phyloP scores from a whole-genome alignment of 1,140 invertebrate genomes.

The Caerostris extrusa region DNA sequence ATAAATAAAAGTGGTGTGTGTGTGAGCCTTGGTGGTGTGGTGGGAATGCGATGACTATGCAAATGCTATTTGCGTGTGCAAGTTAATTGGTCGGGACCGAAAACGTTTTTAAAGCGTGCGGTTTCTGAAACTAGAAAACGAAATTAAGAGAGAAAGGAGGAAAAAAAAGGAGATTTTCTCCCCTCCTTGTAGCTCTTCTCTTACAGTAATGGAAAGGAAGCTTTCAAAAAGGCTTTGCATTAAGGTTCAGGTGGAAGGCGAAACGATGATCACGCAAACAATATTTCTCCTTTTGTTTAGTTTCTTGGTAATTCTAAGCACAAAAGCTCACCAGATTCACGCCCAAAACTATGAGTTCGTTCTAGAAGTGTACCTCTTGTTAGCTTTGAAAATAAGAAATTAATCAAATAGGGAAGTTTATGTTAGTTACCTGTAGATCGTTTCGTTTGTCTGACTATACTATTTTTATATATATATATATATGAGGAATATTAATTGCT shows the following conservation, averaged over 20 bases:
- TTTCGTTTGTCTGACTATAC: neutral
- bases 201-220: slow-evolving; percentile 21
- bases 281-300: slow-evolving; percentile 33
- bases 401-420: neutral
- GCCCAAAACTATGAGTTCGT: neutral
- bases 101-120: slow-evolving; percentile 56
- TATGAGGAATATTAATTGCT: neutral
- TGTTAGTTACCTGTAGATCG: neutral
- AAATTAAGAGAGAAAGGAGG: slow-evolving; percentile 51
- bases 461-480: slow-evolving; percentile 7
- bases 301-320: neutral
- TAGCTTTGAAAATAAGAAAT: slow-evolving; percentile 8
- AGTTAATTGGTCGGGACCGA: slow-evolving; percentile 59
- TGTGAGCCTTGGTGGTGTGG: neutral
- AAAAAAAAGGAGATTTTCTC: neutral
- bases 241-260: neutral
- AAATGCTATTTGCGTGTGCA: slow-evolving; percentile 70
- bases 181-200: neutral
- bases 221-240: neutral
- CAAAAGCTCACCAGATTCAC: slow-evolving; percentile 7
- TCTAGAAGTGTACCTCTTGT: neutral
- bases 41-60: slow-evolving; percentile 68
- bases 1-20: slow-evolving; percentile 48
- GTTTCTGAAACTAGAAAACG: slow-evolving; percentile 59
- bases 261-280: slow-evolving; percentile 6